Percentiles rank a stretch among this genome's conserved stretches.
phyloP scores from a whole-genome alignment of 1,140 invertebrate species.

The Diuraphis noxia region DNA sequence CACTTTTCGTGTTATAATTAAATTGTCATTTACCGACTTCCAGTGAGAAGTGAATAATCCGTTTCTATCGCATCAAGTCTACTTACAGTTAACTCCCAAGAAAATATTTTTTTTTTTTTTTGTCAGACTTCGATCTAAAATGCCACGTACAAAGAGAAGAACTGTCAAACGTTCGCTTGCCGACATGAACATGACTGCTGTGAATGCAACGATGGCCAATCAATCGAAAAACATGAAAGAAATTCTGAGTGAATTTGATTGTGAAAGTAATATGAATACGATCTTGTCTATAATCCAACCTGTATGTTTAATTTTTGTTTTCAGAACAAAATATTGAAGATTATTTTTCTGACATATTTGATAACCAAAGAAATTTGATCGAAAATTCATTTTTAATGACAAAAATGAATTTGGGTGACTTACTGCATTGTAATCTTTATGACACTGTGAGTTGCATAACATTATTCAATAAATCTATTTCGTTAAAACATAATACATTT shows the following conservation, averaged over 20 bases:
- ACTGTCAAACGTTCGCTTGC: not conserved
- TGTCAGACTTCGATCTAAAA: not conserved
- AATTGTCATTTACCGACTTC: not conserved
- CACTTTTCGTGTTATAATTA: not conserved
- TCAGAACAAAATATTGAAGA: conserved; percentile 22
- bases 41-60: not conserved
- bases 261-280: conserved; percentile 11
- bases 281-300: not conserved
- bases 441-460: not conserved
- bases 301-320: not conserved
- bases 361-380: not conserved
- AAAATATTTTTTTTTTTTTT: not conserved
- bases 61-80: not conserved
- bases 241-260: conserved; percentile 13
- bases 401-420: conserved; percentile 32
- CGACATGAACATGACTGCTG: not conserved
- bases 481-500: not conserved
- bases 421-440: not conserved
- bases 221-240: conserved; percentile 26
- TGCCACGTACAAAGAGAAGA: conserved; percentile 46
- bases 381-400: conserved; percentile 44
- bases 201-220: not conserved
- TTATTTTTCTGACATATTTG: not conserved
- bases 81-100: not conserved
- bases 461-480: not conserved